A percentile compares a stretch with the other conserved stretches of the same genome.
These are phyloP conservation scores for Colius striatus DNA, from an alignment of 2,113 vertebrate genomes.

Conservation along the genomic window DNA sequence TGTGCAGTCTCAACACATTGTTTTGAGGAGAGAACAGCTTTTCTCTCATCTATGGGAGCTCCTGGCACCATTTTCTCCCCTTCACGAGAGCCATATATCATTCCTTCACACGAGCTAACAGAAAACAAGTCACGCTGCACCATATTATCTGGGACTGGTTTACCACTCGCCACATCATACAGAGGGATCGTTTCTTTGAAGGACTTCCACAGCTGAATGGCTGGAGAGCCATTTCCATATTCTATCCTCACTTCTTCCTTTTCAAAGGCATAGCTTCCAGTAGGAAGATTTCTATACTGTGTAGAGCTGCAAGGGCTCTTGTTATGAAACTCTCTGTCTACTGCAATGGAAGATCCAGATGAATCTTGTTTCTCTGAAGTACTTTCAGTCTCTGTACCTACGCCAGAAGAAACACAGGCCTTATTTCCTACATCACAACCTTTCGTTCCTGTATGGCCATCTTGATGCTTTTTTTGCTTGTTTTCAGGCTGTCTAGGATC, in stretches of 20 bases:
- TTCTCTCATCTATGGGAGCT: slow-evolving; percentile 47
- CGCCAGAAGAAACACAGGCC: slow-evolving; percentile 57
- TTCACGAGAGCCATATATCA: slow-evolving; percentile 27
- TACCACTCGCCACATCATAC: slow-evolving; percentile 52
- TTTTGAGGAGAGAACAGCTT: neutral
- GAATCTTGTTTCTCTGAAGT: slow-evolving; percentile 35
- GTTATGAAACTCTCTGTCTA: slow-evolving; percentile 57
- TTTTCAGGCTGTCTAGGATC: slow-evolving; percentile 66
- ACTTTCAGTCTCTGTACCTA: slow-evolving; percentile 44
- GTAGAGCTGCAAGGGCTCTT: slow-evolving; percentile 51
- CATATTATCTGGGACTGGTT: slow-evolving; percentile 48
- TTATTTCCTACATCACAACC: slow-evolving; percentile 14
- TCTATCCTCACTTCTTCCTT: slow-evolving; percentile 69
- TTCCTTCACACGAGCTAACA: slow-evolving; percentile 56
- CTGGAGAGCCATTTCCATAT: slow-evolving; percentile 57
- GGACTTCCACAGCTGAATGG: slow-evolving; percentile 69
- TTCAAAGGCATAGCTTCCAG: slow-evolving; percentile 65
- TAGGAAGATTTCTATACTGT: slow-evolving; percentile 46
- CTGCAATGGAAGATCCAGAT: slow-evolving; percentile 36
- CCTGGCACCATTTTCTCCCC: slow-evolving; percentile 29
- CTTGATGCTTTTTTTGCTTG: slow-evolving; percentile 42
- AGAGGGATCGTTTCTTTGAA: slow-evolving; percentile 71
- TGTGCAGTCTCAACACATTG: neutral
- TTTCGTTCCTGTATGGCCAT: slow-evolving; percentile 22
- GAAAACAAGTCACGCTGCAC: slow-evolving; percentile 43